Conservation (phyloP, 2,888 invertebrate genomes). For the Tineola bisselliella region DNA sequence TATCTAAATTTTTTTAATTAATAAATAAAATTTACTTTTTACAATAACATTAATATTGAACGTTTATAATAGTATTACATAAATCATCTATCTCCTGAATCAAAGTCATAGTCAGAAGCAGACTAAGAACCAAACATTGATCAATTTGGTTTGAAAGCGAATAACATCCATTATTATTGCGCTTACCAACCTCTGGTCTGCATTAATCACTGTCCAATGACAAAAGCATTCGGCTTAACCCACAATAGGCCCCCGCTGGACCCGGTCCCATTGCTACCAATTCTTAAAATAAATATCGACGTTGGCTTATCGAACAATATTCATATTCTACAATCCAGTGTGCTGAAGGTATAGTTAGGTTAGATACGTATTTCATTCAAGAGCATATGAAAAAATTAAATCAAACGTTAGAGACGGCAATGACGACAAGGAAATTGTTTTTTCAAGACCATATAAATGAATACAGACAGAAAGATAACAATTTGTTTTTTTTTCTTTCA, state of each 20-base stretch:
- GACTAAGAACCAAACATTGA: neutral
- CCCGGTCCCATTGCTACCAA: conserved; percentile 12
- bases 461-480: too few relatives aligned
- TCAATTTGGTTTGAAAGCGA: neutral
- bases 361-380: too few relatives aligned
- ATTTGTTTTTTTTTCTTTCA: too few relatives aligned
- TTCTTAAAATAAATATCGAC: conserved; percentile 27
- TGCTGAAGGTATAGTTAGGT: too few relatives aligned
- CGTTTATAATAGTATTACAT: neutral
- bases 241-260: conserved; percentile 28
- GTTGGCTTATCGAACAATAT: neutral
- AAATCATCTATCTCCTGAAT: neutral
- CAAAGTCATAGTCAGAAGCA: neutral
- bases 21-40: too few relatives aligned
- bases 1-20: neutral
- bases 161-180: conserved; percentile 5
- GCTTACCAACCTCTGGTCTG: conserved; percentile 11
- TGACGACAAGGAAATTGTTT: too few relatives aligned
- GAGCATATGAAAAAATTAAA: too few relatives aligned
- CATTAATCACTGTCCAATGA: conserved; percentile 47
- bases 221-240: conserved; percentile 31
- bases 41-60: neutral
- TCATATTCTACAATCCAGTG: neutral
- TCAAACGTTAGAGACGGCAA: too few relatives aligned
- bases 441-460: too few relatives aligned